phyloP scores from a whole-genome alignment of 2,113 vertebrate genomes.

The Chionodraco myersi region DNA sequence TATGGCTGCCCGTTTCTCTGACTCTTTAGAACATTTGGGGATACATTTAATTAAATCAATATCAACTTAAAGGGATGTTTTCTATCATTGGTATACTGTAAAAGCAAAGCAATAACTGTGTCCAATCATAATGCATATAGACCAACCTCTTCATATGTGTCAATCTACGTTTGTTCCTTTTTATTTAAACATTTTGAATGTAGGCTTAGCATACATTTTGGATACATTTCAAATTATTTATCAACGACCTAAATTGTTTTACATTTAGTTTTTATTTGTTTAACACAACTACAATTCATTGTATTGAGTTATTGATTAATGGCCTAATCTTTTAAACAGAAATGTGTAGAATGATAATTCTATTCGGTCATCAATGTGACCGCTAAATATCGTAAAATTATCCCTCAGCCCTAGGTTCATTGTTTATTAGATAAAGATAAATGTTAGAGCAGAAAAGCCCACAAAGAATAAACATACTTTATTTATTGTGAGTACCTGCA shows the following conservation, averaged over 20 bases:
- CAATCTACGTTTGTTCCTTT: background rate
- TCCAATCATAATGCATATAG: too few species aligned
- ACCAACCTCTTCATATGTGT: background rate
- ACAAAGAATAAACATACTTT: background rate
- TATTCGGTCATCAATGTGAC: background rate
- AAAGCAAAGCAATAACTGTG: background rate
- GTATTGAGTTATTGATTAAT: background rate
- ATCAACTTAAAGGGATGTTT: background rate
- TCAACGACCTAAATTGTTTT: too few species aligned
- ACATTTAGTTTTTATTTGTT: too few species aligned
- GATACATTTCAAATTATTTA: background rate
- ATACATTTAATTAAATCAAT: background rate
- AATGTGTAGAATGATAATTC: background rate
- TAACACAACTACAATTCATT: too few species aligned
- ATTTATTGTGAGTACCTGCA: background rate
- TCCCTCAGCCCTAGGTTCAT: background rate
- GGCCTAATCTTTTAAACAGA: background rate
- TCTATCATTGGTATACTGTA: background rate
- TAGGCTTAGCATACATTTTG: background rate
- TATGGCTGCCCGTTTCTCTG: background rate
- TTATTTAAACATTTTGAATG: background rate
- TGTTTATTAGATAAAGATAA: background rate
- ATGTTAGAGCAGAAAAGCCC: background rate
- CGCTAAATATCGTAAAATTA: background rate
- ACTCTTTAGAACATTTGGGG: background rate